Conservation (phyloP, 2,113 vertebrate species). For the Alectura lathami region DNA sequence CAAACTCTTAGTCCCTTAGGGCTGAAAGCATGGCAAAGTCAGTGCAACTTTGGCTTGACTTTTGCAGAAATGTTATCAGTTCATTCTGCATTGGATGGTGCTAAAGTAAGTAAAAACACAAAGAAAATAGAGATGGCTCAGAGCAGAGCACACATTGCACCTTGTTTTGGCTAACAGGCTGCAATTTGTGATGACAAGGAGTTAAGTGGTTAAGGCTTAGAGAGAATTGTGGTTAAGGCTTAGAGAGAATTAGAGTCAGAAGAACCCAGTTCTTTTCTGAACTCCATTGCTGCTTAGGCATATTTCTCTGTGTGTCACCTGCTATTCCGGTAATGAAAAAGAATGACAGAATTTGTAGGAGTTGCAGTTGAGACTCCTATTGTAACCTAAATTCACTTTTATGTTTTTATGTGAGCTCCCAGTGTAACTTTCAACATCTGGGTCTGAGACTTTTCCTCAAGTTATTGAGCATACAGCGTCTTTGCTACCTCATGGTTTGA, state of each 20-base stretch:
- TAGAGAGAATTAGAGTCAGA: not conserved
- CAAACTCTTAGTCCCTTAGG: not conserved
- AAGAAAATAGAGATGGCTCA: not conserved
- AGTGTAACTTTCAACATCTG: not conserved
- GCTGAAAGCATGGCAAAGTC: not conserved
- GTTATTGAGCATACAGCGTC: not conserved
- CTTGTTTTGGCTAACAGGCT: not conserved
- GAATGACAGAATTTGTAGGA: not conserved
- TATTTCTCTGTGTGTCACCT: not conserved
- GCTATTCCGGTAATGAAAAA: not conserved
- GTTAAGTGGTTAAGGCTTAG: not conserved
- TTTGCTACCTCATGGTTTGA: not conserved
- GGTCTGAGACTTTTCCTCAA: not conserved
- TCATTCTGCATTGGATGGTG: not conserved
- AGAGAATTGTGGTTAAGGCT: not conserved
- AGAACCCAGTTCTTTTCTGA: not conserved
- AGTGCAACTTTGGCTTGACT: not conserved
- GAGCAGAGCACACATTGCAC: not conserved
- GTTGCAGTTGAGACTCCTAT: not conserved
- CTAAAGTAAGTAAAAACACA: not conserved
- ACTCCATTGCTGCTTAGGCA: not conserved
- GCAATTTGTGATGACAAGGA: not conserved
- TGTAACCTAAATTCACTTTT: not conserved
- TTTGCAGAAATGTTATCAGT: not conserved
- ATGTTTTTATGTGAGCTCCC: not conserved